Evolutionary conservation across 2,113 vertebrate species (phyloP).

Genomic region (Dicerorhinus sumatrensis): DNA sequence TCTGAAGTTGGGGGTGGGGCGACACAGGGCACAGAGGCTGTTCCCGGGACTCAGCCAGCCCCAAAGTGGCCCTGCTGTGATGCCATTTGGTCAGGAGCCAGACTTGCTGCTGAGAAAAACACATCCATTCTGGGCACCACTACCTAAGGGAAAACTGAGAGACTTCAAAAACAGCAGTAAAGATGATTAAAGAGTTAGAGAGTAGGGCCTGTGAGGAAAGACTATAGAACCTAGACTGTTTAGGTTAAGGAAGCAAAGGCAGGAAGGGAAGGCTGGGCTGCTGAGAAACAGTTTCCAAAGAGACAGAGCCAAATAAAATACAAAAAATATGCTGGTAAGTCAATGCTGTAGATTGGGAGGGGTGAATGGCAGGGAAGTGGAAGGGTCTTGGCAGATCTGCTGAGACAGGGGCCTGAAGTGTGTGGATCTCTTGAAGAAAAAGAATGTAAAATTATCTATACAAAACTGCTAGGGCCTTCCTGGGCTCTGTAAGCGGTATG

Average conservation of each 20-base stretch:
- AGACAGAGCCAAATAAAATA: neutral
- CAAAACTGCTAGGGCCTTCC: neutral
- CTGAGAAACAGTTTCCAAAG: neutral
- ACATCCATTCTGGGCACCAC: neutral
- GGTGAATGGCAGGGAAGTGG: neutral
- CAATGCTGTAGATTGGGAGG: neutral
- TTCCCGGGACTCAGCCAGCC: neutral
- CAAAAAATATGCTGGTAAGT: neutral
- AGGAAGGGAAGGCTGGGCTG: neutral
- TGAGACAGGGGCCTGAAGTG: neutral
- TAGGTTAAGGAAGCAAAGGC: neutral
- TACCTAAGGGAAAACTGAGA: neutral
- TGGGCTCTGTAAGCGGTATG: neutral
- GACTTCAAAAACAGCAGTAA: constrained; percentile 10
- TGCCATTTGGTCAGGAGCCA: constrained; percentile 57
- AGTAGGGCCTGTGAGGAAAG: constrained; percentile 6
- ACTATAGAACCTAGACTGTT: neutral
- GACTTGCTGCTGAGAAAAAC: constrained; percentile 56
- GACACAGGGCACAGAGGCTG: neutral
- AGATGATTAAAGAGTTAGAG: constrained; percentile 17
- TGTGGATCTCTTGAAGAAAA: neutral
- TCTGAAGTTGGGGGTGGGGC: neutral
- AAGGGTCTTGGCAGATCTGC: neutral
- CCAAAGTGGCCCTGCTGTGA: neutral
- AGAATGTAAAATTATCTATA: neutral